Evolutionary conservation across 2,113 vertebrate genomes (phyloP).

Genomic region (Hippolais icterina): DNA sequence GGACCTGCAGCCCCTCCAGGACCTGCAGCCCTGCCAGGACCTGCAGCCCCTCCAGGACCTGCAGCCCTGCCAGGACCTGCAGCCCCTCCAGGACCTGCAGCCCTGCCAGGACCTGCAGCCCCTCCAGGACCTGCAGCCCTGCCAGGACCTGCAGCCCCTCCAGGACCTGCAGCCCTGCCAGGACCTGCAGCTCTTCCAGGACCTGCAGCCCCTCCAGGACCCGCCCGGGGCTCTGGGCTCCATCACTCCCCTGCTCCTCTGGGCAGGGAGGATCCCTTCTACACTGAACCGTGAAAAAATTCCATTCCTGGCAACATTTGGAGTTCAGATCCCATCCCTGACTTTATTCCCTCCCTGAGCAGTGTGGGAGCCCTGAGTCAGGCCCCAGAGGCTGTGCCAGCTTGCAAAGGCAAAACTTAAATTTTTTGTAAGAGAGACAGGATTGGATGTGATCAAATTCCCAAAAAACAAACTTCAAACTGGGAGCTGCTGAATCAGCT

Average conservation of each 20-base stretch:
- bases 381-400: background rate
- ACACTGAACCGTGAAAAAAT: background rate
- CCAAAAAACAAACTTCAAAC: background rate
- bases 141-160: too few relatives aligned
- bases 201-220: background rate
- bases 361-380: rapidly evolving
- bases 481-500: background rate
- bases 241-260: rapidly evolving
- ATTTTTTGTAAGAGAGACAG: background rate
- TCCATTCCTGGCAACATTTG: background rate
- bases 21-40: too few relatives aligned
- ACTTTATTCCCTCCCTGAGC: background rate
- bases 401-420: background rate
- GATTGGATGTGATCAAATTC: background rate
- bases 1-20: too few relatives aligned
- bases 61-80: too few relatives aligned
- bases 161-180: too few relatives aligned
- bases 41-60: too few relatives aligned
- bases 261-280: background rate
- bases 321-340: background rate
- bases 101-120: too few relatives aligned
- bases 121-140: too few relatives aligned
- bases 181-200: too few relatives aligned
- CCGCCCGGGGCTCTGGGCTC: background rate
- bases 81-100: too few relatives aligned